These are phyloP conservation scores for Orchestia grillus DNA, from an alignment of 1,140 invertebrate genomes.

Conservation along the genomic window DNA sequence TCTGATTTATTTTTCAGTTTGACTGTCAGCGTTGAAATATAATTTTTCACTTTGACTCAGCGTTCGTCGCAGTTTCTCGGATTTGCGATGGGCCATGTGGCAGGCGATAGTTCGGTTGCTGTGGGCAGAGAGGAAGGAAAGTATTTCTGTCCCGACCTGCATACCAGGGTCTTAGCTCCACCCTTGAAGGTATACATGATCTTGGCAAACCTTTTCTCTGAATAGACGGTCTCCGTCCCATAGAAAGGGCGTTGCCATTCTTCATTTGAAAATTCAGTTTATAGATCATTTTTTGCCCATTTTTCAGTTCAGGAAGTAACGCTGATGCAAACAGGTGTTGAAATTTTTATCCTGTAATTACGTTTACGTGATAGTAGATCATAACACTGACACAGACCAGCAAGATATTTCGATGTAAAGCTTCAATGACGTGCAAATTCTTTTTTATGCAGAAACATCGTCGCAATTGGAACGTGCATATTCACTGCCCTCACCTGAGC, in stretches of 20 bases:
- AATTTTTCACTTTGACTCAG: neutral
- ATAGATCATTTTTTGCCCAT: neutral
- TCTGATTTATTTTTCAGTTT: neutral
- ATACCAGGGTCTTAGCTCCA: conserved; percentile 32
- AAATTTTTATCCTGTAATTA: too few species aligned
- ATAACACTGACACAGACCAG: too few species aligned
- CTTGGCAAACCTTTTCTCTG: conserved; percentile 15
- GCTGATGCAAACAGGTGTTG: neutral
- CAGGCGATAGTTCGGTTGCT: conserved; percentile 19
- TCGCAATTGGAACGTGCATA: too few species aligned
- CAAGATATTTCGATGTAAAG: too few species aligned
- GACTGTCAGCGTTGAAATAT: neutral
- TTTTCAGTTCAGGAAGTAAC: neutral
- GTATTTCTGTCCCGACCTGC: conserved; percentile 51
- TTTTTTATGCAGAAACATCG: too few species aligned
- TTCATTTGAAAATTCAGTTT: neutral
- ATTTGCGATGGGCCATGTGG: neutral
- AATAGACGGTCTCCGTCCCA: neutral
- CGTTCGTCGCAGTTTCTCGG: neutral
- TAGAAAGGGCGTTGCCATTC: neutral
- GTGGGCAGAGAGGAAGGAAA: neutral
- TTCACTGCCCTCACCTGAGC: too few species aligned
- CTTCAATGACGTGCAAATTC: too few species aligned
- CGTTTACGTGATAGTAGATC: too few species aligned
- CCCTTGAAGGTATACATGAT: conserved; percentile 16